Base-by-base conservation (phyloP, 2,888 invertebrate genomes). In the Eupithecia insigniata region DNA sequence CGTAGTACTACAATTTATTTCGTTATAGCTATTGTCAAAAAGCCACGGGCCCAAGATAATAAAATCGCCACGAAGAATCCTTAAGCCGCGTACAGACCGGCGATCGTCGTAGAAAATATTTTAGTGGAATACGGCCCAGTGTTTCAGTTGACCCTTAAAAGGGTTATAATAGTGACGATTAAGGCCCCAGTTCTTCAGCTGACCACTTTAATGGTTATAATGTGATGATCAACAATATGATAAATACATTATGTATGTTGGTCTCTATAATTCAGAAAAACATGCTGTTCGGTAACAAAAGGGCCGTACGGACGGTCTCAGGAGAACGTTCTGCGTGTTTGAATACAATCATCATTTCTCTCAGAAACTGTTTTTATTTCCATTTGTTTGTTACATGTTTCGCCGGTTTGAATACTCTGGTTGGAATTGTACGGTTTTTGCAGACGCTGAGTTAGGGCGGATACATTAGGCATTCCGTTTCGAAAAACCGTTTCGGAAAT, bases 281-380 rank as follows among this genome's bases (percentile, higher is more conserved):
- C 64, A 36, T 36, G 36, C 2, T 36, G 36, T 64, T 64, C 34
- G 36, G n/a, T 16, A 64, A 64, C 64, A 64, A 36, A 64, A 64
- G 26, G 30, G 61, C n/a, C 32, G 30, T 60, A 8, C 30, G 60
- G 18, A 30, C 18, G 39, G 72, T 60, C 67, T 46, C 67, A 28
- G 34, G 70, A 43, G 73, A 70, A 10, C 43, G 55, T 55, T 32
- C 64, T 67, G 73, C 70, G 73, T 73, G 73, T 30, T 67, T 70
- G 32, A 73, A 73, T 70, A 70, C 73, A 70, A 73, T 73, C 72
- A 64, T 62, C 58, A 73, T 70, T 73, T 72, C 36, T 70, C 70
- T 64, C 43, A 55, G 36, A 22, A 18, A 66, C 30, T 34, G 61
- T 62, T 62, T 62, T 62, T 58, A 32, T 65, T 68, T 65, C 43